These are phyloP conservation scores for Lypha dubia DNA, from an alignment of 2,888 invertebrate species.

Conservation along the genomic window DNA sequence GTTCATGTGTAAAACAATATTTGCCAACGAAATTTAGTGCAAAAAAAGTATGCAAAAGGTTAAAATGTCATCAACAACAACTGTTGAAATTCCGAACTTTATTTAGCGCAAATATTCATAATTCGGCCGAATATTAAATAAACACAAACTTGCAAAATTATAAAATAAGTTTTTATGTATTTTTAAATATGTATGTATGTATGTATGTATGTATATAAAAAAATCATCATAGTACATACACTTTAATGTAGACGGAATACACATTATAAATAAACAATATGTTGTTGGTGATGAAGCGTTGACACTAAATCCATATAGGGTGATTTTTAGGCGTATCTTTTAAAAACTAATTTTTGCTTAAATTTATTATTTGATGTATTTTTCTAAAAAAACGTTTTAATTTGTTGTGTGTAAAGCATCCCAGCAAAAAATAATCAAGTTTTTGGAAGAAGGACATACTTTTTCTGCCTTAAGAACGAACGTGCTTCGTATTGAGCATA, in stretches of 20 bases:
- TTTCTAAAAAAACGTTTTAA: too few relatives aligned
- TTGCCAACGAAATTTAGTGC: background rate
- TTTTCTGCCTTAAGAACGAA: too few relatives aligned
- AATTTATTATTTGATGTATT: too few relatives aligned
- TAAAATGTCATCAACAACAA: slow-evolving; percentile 46
- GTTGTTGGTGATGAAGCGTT: background rate
- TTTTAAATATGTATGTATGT: background rate
- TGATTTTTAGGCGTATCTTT: background rate
- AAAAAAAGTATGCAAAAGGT: slow-evolving; percentile 8
- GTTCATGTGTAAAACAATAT: background rate
- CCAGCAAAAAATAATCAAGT: too few relatives aligned
- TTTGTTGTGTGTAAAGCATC: too few relatives aligned
- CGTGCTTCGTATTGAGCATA: too few relatives aligned
- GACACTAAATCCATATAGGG: background rate
- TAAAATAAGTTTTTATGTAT: background rate
- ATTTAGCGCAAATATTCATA: background rate
- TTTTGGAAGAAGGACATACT: too few relatives aligned
- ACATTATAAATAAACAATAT: background rate
- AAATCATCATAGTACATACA: background rate
- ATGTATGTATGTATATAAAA: background rate
- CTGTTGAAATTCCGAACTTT: slow-evolving; percentile 21
- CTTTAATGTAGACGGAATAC: too few relatives aligned
- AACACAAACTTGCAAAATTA: background rate
- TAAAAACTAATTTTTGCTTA: too few relatives aligned
- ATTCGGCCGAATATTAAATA: background rate